Base-by-base conservation (phyloP, 2,797 vertebrate species). In the Tiaroga cobitis region DNA sequence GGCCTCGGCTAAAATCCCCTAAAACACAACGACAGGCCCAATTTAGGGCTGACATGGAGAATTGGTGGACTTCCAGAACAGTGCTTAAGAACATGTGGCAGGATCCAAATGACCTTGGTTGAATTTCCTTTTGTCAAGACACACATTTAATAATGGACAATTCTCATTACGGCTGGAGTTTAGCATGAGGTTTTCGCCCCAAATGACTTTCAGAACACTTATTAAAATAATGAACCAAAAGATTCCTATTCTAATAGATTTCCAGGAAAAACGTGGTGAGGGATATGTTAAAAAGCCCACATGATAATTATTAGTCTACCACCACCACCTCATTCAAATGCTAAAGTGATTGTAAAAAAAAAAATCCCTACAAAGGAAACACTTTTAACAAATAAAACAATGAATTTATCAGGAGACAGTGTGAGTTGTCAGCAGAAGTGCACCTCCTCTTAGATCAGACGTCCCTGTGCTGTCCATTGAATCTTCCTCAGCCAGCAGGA, bases 11-110 rank as follows among this genome's bases (percentile, higher is more conserved):
- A 80, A 85, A 85, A 85, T 73, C 83, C 67, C 89, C 92, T 91
- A 94, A 90, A 92, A 94, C 94, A 94, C 91, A 92, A 90, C 93
- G 95, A 95, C 90, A 95, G 92, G 89, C 85, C 89, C 92, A 93
- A 93, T 95, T 96, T 94, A 92, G 93, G 85, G 85, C 88, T 92
- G 91, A 95, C 95, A 93, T 90, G 88, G 89, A 93, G 91, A 91
- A 84, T 87, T 88, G 87, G 87, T 89, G 90, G 93, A 91, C 84
- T 90, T 92, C 90, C 91, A 92, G 87, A 88, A 39, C 61, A 81
- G 49, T 72, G 51, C 65, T 79, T 77, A 77, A 56, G 49, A 78
- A 78, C 83, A 84, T 84, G 75, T 84, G 83, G 83, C 75, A 79
- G 63, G 32, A 85, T 72, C 80, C 63, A 86, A 81, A 86, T 63